Base-by-base conservation (phyloP, 2,797 vertebrate species). In the Onychomys torridus region DNA sequence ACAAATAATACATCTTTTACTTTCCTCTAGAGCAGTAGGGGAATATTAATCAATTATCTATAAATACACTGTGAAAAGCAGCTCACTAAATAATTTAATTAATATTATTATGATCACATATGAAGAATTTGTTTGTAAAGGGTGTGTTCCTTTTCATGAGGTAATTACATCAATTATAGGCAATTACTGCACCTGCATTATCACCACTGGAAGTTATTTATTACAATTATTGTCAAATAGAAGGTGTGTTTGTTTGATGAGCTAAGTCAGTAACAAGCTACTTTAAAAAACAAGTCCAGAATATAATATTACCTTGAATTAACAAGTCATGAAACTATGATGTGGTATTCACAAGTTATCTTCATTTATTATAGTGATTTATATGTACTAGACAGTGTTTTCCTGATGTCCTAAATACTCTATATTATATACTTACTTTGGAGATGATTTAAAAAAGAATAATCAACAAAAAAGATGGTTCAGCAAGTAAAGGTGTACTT, bases 71-170 rank as follows among this genome's bases (percentile, higher is more conserved):
- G 97, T 85, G 90, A 97, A 92, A 32, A 93, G 17, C 79, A 90
- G 90, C 92, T 96, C 89, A 81, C 23, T 95, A 61, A 96, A 97
- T 77, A 94, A 93, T 97, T 97, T 98, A 96, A 98, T 96, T 96
- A 63, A 76, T 96, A 63, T 95, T 84, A 88, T 71, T 90, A 29
- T 27, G 96, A 90, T 27, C 14, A 93, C 94, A 59, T 90, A 43
- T 1, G 92, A 95, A 91, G 84, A 95, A 63, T 86, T 55, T 52
- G 32, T 76, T 65, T 94, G 27, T 97, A 69, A 97, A 95, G 67
- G 3, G 96, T 97, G 85, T 94, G 2, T 52, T 92, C 25, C 89
- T 57, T 95, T 96, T 37, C 32, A 19, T 89, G 92, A 95, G 86
- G 27, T 91, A 96, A 97, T 98, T 96, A 96, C 49, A 97, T 82